These are phyloP conservation scores for Eugnorisma glareosa DNA, from an alignment of 2,888 invertebrate species.

Conservation along the genomic window DNA sequence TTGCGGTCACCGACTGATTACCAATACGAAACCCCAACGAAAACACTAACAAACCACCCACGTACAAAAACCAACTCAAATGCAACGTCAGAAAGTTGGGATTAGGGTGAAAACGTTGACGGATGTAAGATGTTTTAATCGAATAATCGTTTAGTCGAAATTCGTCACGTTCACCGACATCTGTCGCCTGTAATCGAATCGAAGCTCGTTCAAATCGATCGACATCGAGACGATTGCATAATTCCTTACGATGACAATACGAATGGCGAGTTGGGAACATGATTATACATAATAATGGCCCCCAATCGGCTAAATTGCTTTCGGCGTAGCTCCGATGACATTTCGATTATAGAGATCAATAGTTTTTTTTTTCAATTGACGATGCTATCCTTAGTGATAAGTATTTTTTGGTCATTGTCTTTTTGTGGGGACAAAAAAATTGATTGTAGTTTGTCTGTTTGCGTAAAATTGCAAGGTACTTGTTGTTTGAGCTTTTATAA, in stretches of 20 bases:
- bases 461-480: constrained; percentile 41
- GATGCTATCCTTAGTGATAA: constrained; percentile 67
- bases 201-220: constrained; percentile 81
- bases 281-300: constrained; percentile 84
- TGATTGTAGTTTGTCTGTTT: constrained; percentile 31
- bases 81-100: constrained; percentile 43
- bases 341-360: constrained; percentile 81
- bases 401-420: constrained; percentile 67
- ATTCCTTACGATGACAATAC: constrained; percentile 90
- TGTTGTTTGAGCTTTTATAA: constrained; percentile 8
- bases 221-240: constrained; percentile 86
- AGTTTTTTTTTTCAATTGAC: constrained; percentile 72
- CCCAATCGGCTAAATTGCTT: constrained; percentile 82
- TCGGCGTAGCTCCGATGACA: constrained; percentile 82
- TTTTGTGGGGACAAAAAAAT: constrained; percentile 61
- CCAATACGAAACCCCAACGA: constrained; percentile 83
- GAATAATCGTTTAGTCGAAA: constrained; percentile 83
- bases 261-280: constrained; percentile 80
- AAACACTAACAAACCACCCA: constrained; percentile 71
- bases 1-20: constrained; percentile 90
- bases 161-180: constrained; percentile 90
- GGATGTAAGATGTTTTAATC: constrained; percentile 71
- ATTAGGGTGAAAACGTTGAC: constrained; percentile 38
- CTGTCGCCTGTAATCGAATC: constrained; percentile 90
- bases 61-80: constrained; percentile 68